A percentile compares a stretch with the other conserved stretches of the same genome.
These are phyloP conservation scores for Araneus ventricosus DNA, from an alignment of 1,140 invertebrate species.

Conservation along the genomic window DNA sequence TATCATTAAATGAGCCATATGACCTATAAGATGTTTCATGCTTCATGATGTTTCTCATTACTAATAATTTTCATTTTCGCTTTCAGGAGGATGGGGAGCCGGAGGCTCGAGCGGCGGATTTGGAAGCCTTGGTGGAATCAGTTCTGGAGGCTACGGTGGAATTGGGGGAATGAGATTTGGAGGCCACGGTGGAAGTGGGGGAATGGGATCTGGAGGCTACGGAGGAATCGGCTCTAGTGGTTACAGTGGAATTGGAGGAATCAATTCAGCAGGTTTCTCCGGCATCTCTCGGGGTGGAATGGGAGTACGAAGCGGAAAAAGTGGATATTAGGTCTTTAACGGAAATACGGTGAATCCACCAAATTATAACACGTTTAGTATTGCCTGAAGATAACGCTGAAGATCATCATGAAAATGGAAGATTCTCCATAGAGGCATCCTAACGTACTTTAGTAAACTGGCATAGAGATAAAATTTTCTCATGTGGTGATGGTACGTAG, in stretches of 20 bases:
- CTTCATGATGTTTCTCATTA: too few species aligned
- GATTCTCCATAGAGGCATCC: too few species aligned
- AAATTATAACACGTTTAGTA: not conserved
- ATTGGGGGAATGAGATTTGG: not conserved
- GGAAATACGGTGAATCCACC: not conserved
- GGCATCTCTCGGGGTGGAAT: not conserved
- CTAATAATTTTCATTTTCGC: too few species aligned
- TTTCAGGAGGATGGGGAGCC: not conserved
- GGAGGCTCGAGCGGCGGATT: not conserved
- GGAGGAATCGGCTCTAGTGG: not conserved
- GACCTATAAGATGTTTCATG: too few species aligned
- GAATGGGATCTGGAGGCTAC: not conserved
- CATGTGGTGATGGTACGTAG: too few species aligned
- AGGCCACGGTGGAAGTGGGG: not conserved
- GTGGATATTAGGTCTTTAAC: conserved; percentile 56
- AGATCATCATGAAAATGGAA: too few species aligned
- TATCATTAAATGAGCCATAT: too few species aligned
- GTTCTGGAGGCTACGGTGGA: not conserved
- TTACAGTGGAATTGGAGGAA: not conserved
- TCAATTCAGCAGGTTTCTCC: not conserved
- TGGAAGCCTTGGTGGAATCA: not conserved
- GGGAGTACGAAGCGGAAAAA: conserved; percentile 35
- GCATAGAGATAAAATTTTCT: too few species aligned
- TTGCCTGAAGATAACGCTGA: not conserved
- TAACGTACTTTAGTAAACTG: too few species aligned